Base-by-base conservation (phyloP, 2,113 vertebrate species). In the Panthera tigris region DNA sequence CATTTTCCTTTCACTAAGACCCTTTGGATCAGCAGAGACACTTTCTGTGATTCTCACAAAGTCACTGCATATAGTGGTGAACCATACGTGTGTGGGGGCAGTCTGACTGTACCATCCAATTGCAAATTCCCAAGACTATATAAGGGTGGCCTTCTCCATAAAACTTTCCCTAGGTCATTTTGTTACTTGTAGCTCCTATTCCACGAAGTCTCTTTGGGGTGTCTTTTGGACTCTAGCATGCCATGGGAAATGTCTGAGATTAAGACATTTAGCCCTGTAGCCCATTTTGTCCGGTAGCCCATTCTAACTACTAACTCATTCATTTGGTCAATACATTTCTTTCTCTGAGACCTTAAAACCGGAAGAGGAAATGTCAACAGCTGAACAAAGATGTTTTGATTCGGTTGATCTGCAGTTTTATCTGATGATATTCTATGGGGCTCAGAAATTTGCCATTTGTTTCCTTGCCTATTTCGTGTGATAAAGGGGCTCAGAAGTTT, bases 71-170 rank as follows among this genome's bases (percentile, higher is more conserved):
- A 23, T 39, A 27, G 31, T 15, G 11, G 25, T 7, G 29, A 41
- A 25, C 18, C 10, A 29, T 18, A 5, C 1, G 21, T 55, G 27
- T 1, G 6, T 33, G 41, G 50, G 33, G 33, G 13, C 18, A 9
- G 19, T 25, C 23, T 18, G 13, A 16, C 19, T 79, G 0, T 5
- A 61, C 16, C 8, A 1, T 50, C 39, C 0, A 45, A n/a, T 45
- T n/a, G 5, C 21, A 19, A 3, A 9, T 25, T 14, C 7, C 23
- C 3, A 65, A 41, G 13, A 7, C 18, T 6, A 8, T 10, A 4
- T 10, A 18, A 16, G 31, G 33, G 16, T 45, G 18, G 16, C 57
- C 10, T 8, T 25, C 19, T 27, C 57, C 13, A 4, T 19, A 79
- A 50, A 36, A 27, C 5, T 3, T 21, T 25, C 2, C 12, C 14